phyloP scores from a whole-genome alignment of 2,113 vertebrate genomes.

The Gasterosteus nipponicus region DNA sequence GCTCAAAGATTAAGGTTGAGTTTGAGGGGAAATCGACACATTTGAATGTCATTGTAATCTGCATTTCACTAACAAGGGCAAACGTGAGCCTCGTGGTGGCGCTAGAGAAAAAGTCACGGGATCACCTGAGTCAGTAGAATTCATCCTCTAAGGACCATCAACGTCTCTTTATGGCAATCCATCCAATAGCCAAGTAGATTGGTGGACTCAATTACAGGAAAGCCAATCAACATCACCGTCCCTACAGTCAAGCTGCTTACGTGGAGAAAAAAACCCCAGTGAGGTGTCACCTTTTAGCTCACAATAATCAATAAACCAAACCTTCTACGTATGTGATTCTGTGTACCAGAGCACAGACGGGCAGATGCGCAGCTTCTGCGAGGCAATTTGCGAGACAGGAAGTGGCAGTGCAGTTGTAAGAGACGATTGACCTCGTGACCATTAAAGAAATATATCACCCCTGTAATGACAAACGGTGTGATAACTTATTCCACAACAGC shows the following conservation, averaged over 20 bases:
- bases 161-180: background rate
- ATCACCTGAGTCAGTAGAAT: background rate
- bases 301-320: conserved; percentile 1
- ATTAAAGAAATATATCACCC: conserved; percentile 43
- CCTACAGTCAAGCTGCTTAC: background rate
- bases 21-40: background rate
- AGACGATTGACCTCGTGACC: conserved; percentile 26
- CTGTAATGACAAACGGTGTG: conserved; percentile 43
- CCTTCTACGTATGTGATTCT: background rate
- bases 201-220: background rate
- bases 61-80: background rate
- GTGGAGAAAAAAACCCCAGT: background rate
- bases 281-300: background rate
- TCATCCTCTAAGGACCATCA: background rate
- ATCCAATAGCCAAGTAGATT: background rate
- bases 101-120: background rate
- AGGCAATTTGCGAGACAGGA: conserved; percentile 25
- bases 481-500: conserved; percentile 46
- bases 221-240: background rate
- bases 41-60: background rate
- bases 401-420: conserved; percentile 14
- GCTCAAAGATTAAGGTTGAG: background rate
- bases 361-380: background rate
- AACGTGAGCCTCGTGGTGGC: background rate
- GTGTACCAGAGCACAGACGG: background rate